Evolutionary conservation across 2,797 vertebrate species (phyloP), one percentile per base, ranked within the genome.

Genomic region (Scolopax bukidnonensis): DNA sequence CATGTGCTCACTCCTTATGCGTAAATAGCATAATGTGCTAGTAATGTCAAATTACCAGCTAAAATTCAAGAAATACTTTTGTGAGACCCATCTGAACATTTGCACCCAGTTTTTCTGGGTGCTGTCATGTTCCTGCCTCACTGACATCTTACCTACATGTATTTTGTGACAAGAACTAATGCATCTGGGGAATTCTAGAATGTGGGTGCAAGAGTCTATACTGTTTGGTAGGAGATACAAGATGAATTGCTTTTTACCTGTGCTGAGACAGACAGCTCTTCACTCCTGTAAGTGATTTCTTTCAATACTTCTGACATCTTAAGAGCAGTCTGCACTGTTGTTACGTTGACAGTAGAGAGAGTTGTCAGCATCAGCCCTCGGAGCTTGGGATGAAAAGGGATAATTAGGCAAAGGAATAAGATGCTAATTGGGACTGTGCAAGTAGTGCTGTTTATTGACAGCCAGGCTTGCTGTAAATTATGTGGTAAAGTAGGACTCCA

Each of bases 341-440:
- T 98, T 65, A 97, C 87, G 3, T 98, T 97, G 76, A 98, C 97
- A 59, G 65, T 76, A 50, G 97, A 98, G 94, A 99, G 98, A 67
- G 97, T 98, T 83, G 94, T 97, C 96, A 99, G 94, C 98, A 99
- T 98, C 60, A 95, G 87, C 94, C 98, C 98, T 97, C 99, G 98
- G 67, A 99, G 97, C 99, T 99, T 95, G 90, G 56, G 56, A 85
- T 51, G 65, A 85, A 95, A 96, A 48, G 74, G 65, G 64, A 65
- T 94, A 73, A 67, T 96, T 88, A 93, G 84, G 84, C 59, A 85
- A 79, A 90, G 57, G 61, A 90, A 53, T 51, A 84, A 89, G 57
- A 91, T 89, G 70, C 76, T 94, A 89, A 95, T 94, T 86, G 92
- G 75, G 36, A 79, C 51, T 36, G 57, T 69, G 57, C 27, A 74